Conservation (phyloP, 2,888 invertebrate species). For the Candidula unifasciata region DNA sequence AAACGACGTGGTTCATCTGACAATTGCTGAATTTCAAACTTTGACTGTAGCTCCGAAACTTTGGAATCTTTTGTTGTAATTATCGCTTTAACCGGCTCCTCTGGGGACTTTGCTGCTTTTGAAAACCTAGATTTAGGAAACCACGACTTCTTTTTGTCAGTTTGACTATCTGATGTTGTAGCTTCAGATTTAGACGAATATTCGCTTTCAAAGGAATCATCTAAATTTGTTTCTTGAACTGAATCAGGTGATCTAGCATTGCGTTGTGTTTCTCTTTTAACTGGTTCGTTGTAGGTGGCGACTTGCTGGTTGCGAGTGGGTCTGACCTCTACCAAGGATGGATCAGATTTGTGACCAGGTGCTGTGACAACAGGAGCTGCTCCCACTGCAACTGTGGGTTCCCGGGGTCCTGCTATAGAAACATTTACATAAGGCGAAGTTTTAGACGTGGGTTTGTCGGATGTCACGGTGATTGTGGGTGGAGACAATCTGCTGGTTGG, state of each 20-base stretch:
- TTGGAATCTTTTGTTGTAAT: conserved; percentile 5
- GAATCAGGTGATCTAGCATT: conserved; percentile 15
- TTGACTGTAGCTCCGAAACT: conserved; percentile 19
- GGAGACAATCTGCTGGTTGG: conserved; percentile 24
- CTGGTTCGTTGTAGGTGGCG: neutral
- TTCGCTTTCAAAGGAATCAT: conserved; percentile 34
- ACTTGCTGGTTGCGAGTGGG: neutral
- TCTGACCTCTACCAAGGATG: neutral
- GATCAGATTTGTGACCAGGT: neutral
- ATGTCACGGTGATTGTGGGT: neutral
- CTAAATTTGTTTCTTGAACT: conserved; percentile 44
- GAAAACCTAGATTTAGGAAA: conserved; percentile 42
- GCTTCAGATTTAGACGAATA: conserved; percentile 13
- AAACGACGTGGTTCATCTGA: conserved; percentile 45
- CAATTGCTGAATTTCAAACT: conserved; percentile 41
- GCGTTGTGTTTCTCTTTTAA: neutral
- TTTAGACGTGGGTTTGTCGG: conserved; percentile 6
- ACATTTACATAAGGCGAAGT: neutral
- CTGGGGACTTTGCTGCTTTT: conserved; percentile 18
- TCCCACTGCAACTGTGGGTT: neutral
- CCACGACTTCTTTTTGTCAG: conserved; percentile 46
- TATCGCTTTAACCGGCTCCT: neutral
- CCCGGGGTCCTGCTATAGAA: neutral
- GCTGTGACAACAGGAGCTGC: conserved; percentile 26
- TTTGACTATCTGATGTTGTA: neutral